A percentile compares a stretch with the other conserved stretches of the same genome.
Evolutionary conservation across 2,888 invertebrate species (phyloP).

Genomic region (Pammene fasciana): DNA sequence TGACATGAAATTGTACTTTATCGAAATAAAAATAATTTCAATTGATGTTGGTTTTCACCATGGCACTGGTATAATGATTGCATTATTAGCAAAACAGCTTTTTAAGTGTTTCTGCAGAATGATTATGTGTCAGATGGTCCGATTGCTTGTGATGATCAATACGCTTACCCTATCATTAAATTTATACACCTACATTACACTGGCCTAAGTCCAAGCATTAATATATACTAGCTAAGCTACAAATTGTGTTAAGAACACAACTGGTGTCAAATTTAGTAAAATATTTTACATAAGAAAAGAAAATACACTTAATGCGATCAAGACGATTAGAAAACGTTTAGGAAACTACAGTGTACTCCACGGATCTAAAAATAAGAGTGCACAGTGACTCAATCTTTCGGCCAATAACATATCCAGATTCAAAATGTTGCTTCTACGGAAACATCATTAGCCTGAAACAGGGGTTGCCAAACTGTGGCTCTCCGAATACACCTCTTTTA

Average conservation of each 20-base stretch:
- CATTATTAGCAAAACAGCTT: conserved; percentile 20
- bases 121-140: conserved; percentile 32
- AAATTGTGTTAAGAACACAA: conserved; percentile 60
- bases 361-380: no score
- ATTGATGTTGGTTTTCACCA: background rate
- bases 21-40: no score
- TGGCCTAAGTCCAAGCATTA: conserved; percentile 58
- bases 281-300: conserved; percentile 41
- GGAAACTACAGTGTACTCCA: no score
- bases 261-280: conserved; percentile 57
- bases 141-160: conserved; percentile 59
- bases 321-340: conserved; percentile 7
- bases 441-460: no score
- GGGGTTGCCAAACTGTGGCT: no score
- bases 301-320: conserved; percentile 13
- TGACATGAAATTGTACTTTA: background rate
- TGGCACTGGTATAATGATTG: conserved; percentile 11
- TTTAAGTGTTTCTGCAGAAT: conserved; percentile 10
- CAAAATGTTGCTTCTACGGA: no score
- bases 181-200: conserved; percentile 44
- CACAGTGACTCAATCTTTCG: no score
- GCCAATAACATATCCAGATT: no score
- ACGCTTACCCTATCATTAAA: conserved; percentile 41
- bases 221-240: conserved; percentile 56
- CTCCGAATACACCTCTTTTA: no score